phyloP scores from a whole-genome alignment of 2,113 vertebrate genomes.

The Spermophilus dauricus region DNA sequence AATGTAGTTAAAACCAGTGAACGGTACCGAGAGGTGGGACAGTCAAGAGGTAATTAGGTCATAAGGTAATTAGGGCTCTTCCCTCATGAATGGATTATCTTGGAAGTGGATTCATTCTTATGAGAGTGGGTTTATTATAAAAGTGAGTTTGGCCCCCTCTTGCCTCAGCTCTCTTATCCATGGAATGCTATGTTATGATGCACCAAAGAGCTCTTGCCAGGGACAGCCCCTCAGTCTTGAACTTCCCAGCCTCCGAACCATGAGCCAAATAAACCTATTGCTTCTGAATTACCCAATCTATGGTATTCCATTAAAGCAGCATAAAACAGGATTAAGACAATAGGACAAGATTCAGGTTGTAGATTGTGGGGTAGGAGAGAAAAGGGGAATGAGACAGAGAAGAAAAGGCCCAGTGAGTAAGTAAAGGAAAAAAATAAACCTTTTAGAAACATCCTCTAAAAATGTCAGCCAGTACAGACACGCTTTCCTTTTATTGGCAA shows the following conservation, averaged over 20 bases:
- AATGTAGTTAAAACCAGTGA: background rate
- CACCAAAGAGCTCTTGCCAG: background rate
- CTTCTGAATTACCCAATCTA: background rate
- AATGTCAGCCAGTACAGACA: slow-evolving; percentile 1
- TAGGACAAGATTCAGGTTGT: background rate
- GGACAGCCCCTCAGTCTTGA: background rate
- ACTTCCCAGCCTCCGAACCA: background rate
- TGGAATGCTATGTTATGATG: background rate
- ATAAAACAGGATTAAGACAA: too few relatives aligned
- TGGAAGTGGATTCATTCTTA: background rate
- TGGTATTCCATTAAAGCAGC: background rate
- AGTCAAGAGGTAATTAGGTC: background rate
- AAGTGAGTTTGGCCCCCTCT: background rate
- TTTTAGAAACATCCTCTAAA: slow-evolving; percentile 14
- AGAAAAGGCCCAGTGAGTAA: background rate
- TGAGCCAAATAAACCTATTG: background rate
- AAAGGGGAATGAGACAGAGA: background rate
- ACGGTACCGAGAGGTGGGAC: background rate
- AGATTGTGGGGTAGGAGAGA: background rate
- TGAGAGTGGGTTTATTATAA: background rate
- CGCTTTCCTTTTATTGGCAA: slow-evolving; percentile 28
- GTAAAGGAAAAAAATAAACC: background rate
- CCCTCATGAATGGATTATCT: background rate
- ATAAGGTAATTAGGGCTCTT: background rate
- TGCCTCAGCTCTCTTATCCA: background rate